Evolutionary conservation across 2,888 invertebrate species (phyloP).

Genomic region (Sphaeridia pumilis): DNA sequence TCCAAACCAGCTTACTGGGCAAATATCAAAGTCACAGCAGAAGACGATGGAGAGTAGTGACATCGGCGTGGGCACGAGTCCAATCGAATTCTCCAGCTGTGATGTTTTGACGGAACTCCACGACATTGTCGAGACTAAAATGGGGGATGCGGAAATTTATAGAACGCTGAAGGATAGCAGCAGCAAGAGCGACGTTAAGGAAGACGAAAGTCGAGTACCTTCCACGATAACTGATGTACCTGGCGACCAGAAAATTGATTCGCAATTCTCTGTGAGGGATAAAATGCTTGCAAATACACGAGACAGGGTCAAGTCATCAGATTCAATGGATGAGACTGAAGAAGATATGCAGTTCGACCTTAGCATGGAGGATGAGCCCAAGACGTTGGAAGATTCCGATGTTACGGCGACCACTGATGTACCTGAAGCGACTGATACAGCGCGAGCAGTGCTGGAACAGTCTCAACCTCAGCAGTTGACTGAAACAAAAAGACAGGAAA

Average conservation of each 20-base stretch:
- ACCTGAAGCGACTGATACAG: conserved; percentile 10
- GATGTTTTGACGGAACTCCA: conserved; percentile 32
- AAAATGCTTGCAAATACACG: background rate
- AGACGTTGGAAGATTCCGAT: background rate
- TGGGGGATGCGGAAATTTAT: conserved; percentile 33
- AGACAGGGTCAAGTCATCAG: conserved; percentile 13
- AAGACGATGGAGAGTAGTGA: conserved; percentile 25
- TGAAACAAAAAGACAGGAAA: background rate
- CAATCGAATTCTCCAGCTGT: conserved; percentile 24
- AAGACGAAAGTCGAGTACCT: conserved; percentile 14
- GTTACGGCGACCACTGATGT: conserved; percentile 11
- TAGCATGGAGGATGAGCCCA: conserved; percentile 32
- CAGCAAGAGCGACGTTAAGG: conserved; percentile 3
- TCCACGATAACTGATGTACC: conserved; percentile 26
- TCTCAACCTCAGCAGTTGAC: no score
- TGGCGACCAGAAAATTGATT: conserved; percentile 13
- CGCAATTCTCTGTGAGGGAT: conserved; percentile 11
- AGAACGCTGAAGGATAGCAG: conserved; percentile 21
- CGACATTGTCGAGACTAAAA: conserved; percentile 27
- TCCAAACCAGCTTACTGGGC: conserved; percentile 22
- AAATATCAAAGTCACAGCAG: conserved; percentile 24
- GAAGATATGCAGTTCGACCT: conserved; percentile 35
- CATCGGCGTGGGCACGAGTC: conserved; percentile 31
- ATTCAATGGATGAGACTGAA: conserved; percentile 19
- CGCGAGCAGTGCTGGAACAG: no score